Base-by-base conservation (phyloP, 2,888 invertebrate genomes). In the Andrena chrysosceles region DNA sequence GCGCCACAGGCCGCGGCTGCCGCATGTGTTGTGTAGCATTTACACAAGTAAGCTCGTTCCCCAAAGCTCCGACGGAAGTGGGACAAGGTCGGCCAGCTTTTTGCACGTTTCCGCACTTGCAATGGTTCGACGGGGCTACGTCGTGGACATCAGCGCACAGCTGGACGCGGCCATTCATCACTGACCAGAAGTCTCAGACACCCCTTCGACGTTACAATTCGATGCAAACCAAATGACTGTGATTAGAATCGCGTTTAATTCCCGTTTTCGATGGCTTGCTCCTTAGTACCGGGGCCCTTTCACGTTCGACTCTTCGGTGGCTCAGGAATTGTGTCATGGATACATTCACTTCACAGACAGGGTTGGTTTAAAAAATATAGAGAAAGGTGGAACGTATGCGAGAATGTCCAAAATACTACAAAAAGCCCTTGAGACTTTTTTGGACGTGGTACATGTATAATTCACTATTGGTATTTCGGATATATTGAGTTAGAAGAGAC, bases 71-170 rank as follows among this genome's bases (percentile, higher is more conserved):
- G 79, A 81, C 77, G 82, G 75, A 89, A 85, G 73, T 88, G 73
- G 88, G 87, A 79, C 88, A 88, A 89, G 88, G 88, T 85, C 85
- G 77, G 59, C 59, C 56, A 59, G 82, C 84, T 87, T 87, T 89
- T 87, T 87, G 77, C 77, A 69, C 82, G 71, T 82, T 84, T 89
- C 89, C 78, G 77, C 67, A 63, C 78, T 81, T 83, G 79, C 87
- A 83, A 79, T 77, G 71, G 72, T 73, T 84, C 71, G 72, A 81
- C 81, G 63, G 63, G 63, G 48, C 54, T 60, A 75, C 67, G 63
- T 20, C 63, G 85, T 72, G 77, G 66, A 81, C 81, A 60, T 64
- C 23, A 59, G 72, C 29, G 31, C 64, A 72, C 75, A 78, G 69
- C 73, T 48, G 60, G 72, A 74, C 76, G 68, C 60, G 72, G 16